These are phyloP conservation scores for Bucorvus abyssinicus DNA, from an alignment of 2,797 vertebrate species.

Conservation along the genomic window DNA sequence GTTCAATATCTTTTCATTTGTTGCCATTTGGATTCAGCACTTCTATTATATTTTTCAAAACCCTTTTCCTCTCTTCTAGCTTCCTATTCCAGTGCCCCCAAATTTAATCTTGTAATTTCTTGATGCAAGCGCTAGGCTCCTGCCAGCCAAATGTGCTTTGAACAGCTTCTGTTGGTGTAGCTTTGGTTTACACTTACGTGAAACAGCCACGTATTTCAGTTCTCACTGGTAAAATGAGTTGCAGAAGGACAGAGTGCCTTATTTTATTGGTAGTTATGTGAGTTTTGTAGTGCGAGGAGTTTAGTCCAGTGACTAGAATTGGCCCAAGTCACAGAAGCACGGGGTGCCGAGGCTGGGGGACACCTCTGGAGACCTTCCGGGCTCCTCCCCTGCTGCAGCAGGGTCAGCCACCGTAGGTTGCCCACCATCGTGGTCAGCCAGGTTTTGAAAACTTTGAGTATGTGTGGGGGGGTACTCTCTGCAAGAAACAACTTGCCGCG, in stretches of 20 bases:
- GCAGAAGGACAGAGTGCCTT: not conserved
- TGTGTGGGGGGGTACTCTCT: not conserved
- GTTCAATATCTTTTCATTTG: not conserved
- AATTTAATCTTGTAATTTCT: not conserved
- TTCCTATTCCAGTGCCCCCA: not conserved
- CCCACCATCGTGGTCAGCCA: accelerated
- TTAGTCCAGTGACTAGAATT: not conserved
- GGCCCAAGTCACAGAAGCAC: not conserved
- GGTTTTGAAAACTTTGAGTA: not conserved
- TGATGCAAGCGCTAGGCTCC: not conserved
- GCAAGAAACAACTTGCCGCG: not conserved
- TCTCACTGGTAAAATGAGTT: not conserved
- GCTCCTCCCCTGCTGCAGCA: not conserved
- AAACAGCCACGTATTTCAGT: not conserved
- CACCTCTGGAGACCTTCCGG: not conserved
- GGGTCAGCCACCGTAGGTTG: not conserved
- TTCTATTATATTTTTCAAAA: not conserved
- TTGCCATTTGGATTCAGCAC: not conserved
- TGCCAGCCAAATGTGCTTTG: not conserved
- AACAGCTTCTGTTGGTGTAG: not conserved
- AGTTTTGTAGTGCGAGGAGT: not conserved
- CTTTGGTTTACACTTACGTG: not conserved
- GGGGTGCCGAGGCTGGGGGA: not conserved
- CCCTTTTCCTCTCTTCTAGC: not conserved
- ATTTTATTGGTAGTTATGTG: not conserved